Evolutionary conservation across 2,113 vertebrate genomes (phyloP).

Genomic region (Morone saxatilis): DNA sequence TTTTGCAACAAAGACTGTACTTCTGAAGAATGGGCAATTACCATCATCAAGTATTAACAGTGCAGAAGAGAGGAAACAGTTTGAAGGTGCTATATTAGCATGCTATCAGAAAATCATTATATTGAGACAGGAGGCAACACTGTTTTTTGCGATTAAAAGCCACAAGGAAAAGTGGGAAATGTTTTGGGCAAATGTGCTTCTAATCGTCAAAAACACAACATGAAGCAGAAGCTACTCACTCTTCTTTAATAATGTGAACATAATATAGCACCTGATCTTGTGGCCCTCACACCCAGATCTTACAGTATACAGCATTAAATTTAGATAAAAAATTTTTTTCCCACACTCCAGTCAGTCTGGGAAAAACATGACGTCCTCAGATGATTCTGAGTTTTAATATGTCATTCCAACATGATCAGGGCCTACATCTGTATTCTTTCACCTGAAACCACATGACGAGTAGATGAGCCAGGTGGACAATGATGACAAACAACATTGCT

Average conservation of each 20-base stretch:
- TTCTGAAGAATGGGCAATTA: background rate
- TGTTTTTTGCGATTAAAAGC: background rate
- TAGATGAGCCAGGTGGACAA: constrained; percentile 3
- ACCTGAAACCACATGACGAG: background rate
- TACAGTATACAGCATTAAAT: background rate
- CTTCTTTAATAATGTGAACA: background rate
- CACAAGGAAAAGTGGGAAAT: background rate
- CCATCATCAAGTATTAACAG: constrained; percentile 2
- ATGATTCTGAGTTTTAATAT: background rate
- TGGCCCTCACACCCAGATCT: background rate
- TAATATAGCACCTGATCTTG: background rate
- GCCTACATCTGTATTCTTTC: background rate
- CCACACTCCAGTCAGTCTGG: background rate
- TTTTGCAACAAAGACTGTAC: constrained; percentile 1
- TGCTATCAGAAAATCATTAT: background rate
- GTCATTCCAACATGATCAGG: constrained; percentile 1
- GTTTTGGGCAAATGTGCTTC: background rate
- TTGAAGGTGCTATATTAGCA: constrained; percentile 9
- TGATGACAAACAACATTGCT: constrained; percentile 19
- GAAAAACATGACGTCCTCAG: background rate
- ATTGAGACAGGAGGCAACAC: background rate
- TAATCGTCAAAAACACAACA: background rate
- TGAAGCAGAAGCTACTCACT: background rate
- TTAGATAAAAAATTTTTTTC: background rate
- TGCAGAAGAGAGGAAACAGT: background rate